Conservation (phyloP, 2,113 vertebrate species). For the Microtus montanus region DNA sequence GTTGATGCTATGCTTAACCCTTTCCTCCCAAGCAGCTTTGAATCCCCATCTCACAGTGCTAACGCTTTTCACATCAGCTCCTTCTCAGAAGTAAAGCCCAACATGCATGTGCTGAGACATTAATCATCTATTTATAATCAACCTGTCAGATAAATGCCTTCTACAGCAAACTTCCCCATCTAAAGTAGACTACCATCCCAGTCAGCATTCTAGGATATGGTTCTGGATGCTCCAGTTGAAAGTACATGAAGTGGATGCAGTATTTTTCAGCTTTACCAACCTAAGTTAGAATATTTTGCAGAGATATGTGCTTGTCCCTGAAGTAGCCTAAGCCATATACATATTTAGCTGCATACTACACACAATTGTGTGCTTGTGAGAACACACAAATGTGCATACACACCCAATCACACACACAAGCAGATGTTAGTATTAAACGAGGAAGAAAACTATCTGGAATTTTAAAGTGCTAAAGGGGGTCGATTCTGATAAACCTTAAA, state of each 20-base stretch:
- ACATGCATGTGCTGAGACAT: conserved; percentile 29
- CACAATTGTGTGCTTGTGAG: too few relatives aligned
- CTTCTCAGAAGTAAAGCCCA: conserved; percentile 40
- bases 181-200: neutral
- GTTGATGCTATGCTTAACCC: conserved; percentile 18
- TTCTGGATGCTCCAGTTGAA: neutral
- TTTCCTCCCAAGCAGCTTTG: neutral
- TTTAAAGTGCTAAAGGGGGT: conserved; percentile 3
- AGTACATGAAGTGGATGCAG: neutral
- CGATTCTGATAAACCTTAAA: conserved; percentile 39
- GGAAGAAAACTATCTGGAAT: neutral
- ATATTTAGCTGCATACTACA: neutral
- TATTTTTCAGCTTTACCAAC: conserved; percentile 14
- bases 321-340: neutral
- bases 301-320: neutral
- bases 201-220: neutral
- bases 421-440: neutral
- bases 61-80: conserved; percentile 38
- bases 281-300: conserved; percentile 12
- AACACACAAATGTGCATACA: neutral
- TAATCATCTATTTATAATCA: conserved; percentile 60
- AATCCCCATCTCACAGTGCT: neutral
- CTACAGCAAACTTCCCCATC: conserved; percentile 9
- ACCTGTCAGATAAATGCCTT: conserved; percentile 35
- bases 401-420: neutral